These are phyloP conservation scores for Charaxes varanes DNA, from an alignment of 1,140 invertebrate species.

Conservation along the genomic window DNA sequence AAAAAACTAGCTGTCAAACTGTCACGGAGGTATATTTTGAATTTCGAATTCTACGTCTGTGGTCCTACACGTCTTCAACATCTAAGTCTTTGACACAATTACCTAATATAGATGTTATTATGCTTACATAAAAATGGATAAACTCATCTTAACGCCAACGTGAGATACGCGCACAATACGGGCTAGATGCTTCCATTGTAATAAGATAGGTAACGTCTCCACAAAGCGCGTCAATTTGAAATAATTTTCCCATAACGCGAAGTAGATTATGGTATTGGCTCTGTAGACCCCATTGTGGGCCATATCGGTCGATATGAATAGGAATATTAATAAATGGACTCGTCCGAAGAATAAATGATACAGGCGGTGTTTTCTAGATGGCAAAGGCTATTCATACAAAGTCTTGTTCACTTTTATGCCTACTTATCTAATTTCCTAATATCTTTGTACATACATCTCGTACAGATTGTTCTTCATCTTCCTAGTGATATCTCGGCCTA, in stretches of 20 bases:
- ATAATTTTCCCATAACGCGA: conserved; percentile 47
- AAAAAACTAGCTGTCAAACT: conserved; percentile 13
- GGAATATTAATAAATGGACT: conserved; percentile 33
- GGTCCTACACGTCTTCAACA: conserved; percentile 21
- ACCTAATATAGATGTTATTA: conserved; percentile 37
- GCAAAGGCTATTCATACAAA: too few relatives aligned
- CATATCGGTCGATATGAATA: conserved; percentile 28
- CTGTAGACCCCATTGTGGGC: conserved; percentile 26
- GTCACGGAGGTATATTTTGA: conserved; percentile 6
- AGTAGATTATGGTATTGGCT: conserved; percentile 29
- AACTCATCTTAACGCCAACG: conserved; percentile 30
- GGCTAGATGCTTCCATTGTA: conserved; percentile 27
- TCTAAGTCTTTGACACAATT: conserved; percentile 27
- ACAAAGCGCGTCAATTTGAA: conserved; percentile 46
- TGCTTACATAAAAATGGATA: conserved; percentile 25
- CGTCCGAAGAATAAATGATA: conserved; percentile 24
- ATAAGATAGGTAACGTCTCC: conserved; percentile 25
- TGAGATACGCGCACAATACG: conserved; percentile 21
- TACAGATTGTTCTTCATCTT: too few relatives aligned
- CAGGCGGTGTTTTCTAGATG: conserved; percentile 11
- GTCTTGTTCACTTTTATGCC: background rate
- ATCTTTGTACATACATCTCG: too few relatives aligned
- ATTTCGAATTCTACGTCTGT: conserved; percentile 27
- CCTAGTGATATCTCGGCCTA: too few relatives aligned
- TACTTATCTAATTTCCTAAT: background rate